These are phyloP conservation scores for Drosophila tanythrix DNA, from an alignment of 2,888 invertebrate species.

Conservation along the genomic window DNA sequence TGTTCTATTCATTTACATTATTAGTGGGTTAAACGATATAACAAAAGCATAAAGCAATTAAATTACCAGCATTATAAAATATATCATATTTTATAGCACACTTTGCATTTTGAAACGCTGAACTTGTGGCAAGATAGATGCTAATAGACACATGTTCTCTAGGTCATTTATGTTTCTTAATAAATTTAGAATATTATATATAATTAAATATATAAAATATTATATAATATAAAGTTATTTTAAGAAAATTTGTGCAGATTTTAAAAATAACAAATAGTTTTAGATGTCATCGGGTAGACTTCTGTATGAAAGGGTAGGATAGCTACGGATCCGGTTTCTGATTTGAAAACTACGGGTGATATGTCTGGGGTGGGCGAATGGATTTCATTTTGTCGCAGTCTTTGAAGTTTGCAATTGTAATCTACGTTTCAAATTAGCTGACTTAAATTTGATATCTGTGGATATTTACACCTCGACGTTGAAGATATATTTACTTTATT, in stretches of 20 bases:
- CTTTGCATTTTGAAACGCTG: not conserved
- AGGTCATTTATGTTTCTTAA: not conserved
- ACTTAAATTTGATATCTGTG: not conserved
- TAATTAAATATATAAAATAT: no score
- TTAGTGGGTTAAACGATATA: not conserved
- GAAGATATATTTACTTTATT: not conserved
- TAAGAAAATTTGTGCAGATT: no score
- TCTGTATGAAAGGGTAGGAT: not conserved
- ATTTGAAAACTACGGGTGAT: not conserved
- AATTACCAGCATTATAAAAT: not conserved
- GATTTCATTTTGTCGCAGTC: not conserved
- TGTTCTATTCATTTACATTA: not conserved
- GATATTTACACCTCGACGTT: not conserved
- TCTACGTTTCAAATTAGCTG: not conserved
- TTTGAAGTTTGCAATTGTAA: not conserved
- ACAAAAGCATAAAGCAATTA: not conserved
- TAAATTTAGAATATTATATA: not conserved
- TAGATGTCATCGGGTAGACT: not conserved
- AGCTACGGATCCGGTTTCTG: not conserved
- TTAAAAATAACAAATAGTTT: not conserved
- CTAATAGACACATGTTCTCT: not conserved
- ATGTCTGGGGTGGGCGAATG: not conserved
- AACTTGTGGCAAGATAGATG: not conserved
- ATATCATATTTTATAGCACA: not conserved
- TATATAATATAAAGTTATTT: no score